A percentile compares a stretch with the other conserved stretches of the same genome.
phyloP scores from a whole-genome alignment of 2,888 invertebrate genomes.

The Drosophila prostipennis region DNA sequence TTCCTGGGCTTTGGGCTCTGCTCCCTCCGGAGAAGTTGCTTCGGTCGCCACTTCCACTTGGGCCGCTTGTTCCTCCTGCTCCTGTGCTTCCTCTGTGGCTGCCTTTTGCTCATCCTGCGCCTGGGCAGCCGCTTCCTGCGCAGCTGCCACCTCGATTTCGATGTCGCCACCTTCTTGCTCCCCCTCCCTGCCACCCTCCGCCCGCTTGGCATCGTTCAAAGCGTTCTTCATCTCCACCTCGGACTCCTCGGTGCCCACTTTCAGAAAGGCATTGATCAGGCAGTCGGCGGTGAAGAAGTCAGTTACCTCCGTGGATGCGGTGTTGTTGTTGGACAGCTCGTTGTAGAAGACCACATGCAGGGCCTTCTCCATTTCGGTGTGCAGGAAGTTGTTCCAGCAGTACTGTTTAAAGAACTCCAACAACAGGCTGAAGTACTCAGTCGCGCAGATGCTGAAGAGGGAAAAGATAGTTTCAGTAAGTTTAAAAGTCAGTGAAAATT shows the following conservation, averaged over 20 bases:
- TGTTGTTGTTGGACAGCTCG: slow-evolving; percentile 81
- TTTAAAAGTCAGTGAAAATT: neutral
- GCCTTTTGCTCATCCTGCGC: slow-evolving; percentile 16
- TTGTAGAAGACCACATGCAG: slow-evolving; percentile 88
- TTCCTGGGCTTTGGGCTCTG: slow-evolving; percentile 7
- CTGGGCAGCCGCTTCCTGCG: slow-evolving; percentile 33
- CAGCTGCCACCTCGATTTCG: slow-evolving; percentile 39
- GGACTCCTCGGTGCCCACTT: slow-evolving; percentile 31
- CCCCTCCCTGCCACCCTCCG: slow-evolving; percentile 54
- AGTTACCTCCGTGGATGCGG: slow-evolving; percentile 67
- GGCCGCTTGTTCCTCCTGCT: slow-evolving; percentile 3
- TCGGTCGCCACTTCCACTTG: slow-evolving; percentile 25
- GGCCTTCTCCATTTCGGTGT: slow-evolving; percentile 94
- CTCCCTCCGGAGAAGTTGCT: slow-evolving; percentile 2
- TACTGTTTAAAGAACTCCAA: slow-evolving; percentile 95
- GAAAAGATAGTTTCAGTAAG: neutral
- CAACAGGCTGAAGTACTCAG: slow-evolving; percentile 87
- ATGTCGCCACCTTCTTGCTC: slow-evolving; percentile 16
- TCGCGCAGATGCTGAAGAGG: slow-evolving; percentile 80
- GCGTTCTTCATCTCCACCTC: slow-evolving; percentile 53
- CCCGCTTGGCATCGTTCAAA: slow-evolving; percentile 49
- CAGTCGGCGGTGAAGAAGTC: slow-evolving; percentile 64
- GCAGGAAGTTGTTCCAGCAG: slow-evolving; percentile 97
- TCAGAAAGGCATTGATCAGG: slow-evolving; percentile 56
- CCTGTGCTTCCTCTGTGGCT: neutral